Percentiles rank a stretch among this genome's conserved stretches.
Conservation (phyloP, 2,113 vertebrate genomes). For the Syngnathus typhle region DNA sequence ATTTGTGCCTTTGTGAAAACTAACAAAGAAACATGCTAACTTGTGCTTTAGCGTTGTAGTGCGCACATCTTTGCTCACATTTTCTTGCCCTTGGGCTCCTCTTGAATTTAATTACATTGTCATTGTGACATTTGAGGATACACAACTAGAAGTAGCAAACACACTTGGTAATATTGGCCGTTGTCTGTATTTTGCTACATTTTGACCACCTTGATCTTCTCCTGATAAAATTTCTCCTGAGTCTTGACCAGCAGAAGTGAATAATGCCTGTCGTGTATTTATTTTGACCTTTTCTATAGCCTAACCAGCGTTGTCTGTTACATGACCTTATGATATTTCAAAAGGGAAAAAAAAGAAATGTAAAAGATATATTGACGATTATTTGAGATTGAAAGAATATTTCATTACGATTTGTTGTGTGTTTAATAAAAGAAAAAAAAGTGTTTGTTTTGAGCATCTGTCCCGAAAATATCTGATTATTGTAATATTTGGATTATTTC, state of each 20-base stretch:
- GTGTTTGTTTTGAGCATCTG: too few species aligned
- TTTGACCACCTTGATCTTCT: not conserved
- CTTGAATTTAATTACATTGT: not conserved
- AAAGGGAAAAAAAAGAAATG: not conserved
- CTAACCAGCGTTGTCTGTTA: not conserved
- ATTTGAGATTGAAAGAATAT: too few species aligned
- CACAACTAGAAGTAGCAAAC: not conserved
- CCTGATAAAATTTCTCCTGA: not conserved
- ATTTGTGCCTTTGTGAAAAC: not conserved
- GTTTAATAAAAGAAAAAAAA: too few species aligned
- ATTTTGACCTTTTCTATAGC: not conserved
- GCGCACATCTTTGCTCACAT: not conserved
- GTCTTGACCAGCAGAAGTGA: not conserved
- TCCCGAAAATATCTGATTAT: not conserved
- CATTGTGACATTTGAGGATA: not conserved
- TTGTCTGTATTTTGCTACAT: not conserved
- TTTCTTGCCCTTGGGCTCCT: not conserved
- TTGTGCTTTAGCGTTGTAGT: not conserved
- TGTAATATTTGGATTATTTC: not conserved
- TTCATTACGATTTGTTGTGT: too few species aligned
- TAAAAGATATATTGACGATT: too few species aligned
- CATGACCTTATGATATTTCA: not conserved
- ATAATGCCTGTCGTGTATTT: not conserved
- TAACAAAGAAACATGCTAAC: too few species aligned
- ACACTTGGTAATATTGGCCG: not conserved